A percentile compares a stretch with the other conserved stretches of the same genome.
Conservation (phyloP, 1,140 invertebrate species). For the Phymastichus coffea region DNA sequence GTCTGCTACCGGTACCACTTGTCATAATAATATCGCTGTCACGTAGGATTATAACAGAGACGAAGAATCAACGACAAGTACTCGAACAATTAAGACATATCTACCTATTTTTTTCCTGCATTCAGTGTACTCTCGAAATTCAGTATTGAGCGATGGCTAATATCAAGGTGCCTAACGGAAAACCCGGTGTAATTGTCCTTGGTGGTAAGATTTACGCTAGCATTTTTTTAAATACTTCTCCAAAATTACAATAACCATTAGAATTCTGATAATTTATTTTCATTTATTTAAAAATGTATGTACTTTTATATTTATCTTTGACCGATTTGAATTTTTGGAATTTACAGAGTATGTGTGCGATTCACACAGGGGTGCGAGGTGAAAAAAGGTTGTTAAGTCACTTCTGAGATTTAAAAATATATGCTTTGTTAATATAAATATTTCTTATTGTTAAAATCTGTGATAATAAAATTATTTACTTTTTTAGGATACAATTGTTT, state of each 20-base stretch:
- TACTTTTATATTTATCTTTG: neutral
- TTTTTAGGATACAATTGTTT: conserved; percentile 31
- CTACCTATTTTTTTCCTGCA: no score
- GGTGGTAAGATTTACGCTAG: conserved; percentile 42
- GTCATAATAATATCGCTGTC: no score
- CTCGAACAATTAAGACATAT: no score
- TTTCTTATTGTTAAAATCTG: conserved; percentile 22
- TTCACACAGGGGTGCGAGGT: no score
- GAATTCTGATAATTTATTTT: neutral
- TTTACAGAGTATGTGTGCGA: no score
- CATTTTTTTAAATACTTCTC: conserved; percentile 12
- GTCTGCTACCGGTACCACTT: conserved; percentile 15
- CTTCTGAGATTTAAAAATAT: conserved; percentile 11
- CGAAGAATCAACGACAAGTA: no score
- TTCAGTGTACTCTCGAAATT: no score
- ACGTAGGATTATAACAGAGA: no score
- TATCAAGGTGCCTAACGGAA: conserved; percentile 38
- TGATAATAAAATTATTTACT: conserved; percentile 24
- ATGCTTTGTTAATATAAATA: conserved; percentile 17
- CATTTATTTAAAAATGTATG: neutral
- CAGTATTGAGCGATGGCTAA: no score
- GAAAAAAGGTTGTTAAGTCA: no score
- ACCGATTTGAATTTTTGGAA: no score
- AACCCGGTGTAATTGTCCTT: conserved; percentile 48
- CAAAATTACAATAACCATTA: conserved; percentile 7